Conservation (phyloP, 2,888 invertebrate species). For the Acleris laterana region DNA sequence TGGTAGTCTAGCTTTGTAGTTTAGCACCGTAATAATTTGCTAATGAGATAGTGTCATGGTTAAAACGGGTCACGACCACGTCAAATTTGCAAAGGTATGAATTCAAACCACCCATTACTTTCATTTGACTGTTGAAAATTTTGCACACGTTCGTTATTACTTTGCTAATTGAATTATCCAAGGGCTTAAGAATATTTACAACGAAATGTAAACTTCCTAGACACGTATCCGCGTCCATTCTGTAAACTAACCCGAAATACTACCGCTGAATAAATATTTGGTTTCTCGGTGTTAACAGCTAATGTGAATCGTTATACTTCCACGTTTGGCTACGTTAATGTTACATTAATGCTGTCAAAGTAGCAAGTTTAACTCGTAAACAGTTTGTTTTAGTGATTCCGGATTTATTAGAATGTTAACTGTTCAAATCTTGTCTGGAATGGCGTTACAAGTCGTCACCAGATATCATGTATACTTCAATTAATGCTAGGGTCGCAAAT, state of each 20-base stretch:
- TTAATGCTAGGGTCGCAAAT: too few relatives aligned
- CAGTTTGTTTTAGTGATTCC: background rate
- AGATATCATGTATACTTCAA: too few relatives aligned
- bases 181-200: constrained; percentile 20
- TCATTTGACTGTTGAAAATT: background rate
- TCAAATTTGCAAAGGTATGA: too few relatives aligned
- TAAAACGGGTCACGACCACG: too few relatives aligned
- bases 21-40: too few relatives aligned
- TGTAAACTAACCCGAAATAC: constrained; percentile 23
- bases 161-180: constrained; percentile 15
- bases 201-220: constrained; percentile 29
- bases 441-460: too few relatives aligned
- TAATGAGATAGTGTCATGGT: too few relatives aligned
- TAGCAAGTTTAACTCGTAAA: background rate
- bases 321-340: constrained; percentile 5
- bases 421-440: too few relatives aligned
- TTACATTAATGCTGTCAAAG: constrained; percentile 4
- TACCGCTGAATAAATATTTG: constrained; percentile 27
- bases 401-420: too few relatives aligned
- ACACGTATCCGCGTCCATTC: background rate
- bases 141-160: constrained; percentile 2
- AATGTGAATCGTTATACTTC: constrained; percentile 8
- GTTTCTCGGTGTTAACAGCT: constrained; percentile 17
- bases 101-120: background rate
- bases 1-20: background rate